Evolutionary conservation across 2,113 vertebrate species (phyloP).

Genomic region (Pyrgilauda ruficollis): DNA sequence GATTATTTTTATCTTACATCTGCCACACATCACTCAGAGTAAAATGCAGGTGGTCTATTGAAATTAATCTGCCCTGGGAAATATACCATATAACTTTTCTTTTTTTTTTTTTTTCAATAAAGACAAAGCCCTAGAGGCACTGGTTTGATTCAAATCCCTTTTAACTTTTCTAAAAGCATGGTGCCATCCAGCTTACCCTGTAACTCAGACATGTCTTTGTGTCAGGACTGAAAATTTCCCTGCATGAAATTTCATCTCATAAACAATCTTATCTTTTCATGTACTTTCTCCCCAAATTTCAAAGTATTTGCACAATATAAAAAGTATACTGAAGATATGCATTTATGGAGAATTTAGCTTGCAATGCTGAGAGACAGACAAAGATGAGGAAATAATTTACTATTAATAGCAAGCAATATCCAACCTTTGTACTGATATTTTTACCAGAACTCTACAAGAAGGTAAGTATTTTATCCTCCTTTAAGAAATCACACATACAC

Average conservation of each 20-base stretch:
- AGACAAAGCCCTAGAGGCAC: not conserved
- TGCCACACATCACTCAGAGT: not conserved
- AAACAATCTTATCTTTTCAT: not conserved
- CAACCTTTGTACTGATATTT: not conserved
- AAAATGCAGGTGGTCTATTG: not conserved
- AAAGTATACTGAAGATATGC: not conserved
- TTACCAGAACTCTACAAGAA: not conserved
- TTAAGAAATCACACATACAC: not conserved
- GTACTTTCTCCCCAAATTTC: accelerated
- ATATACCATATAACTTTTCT: not conserved
- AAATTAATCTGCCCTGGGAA: not conserved
- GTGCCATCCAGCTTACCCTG: not conserved
- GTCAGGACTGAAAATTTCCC: not conserved
- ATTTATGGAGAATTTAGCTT: not conserved
- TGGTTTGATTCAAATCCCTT: not conserved
- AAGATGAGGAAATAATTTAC: not conserved
- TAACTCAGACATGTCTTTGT: not conserved
- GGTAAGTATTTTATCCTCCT: not conserved
- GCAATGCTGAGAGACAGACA: not conserved
- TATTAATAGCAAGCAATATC: not conserved
- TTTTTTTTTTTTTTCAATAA: not conserved
- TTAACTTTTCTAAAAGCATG: not conserved
- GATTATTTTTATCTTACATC: not conserved
- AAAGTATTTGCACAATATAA: not conserved
- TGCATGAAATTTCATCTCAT: not conserved